Base-by-base conservation (phyloP, 2,113 vertebrate genomes). In the Rafetus swinhoei region DNA sequence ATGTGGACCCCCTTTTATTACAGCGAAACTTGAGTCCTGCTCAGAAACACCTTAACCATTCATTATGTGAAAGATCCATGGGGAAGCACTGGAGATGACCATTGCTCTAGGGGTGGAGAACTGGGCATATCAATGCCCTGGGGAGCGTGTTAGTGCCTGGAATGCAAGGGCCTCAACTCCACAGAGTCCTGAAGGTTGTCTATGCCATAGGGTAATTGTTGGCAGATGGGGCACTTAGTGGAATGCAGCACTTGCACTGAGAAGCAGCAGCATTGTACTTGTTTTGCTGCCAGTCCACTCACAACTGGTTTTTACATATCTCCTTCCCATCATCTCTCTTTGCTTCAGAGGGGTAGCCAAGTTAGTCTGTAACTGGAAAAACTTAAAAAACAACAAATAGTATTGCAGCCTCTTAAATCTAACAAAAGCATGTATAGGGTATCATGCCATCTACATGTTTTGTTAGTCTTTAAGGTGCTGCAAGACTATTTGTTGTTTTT, bases 1-100 rank as follows among this genome's bases (percentile, higher is more conserved):
- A 12, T 54, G 7, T 54, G 53, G 53, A 54, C 53, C 10, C 45
- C 53, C 10, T 2, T 54, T 54, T 54, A 54, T 45, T 54, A 54
- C 14, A 54, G 14, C 10, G 53, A 54, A 54, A 54, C 14, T 54
- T 54, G 53, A 54, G 53, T 54, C 10, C 53, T 54, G 53, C 53
- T 54, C 14, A 54, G 10, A 54, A 12, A 54, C 10, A 10, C 53
- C 53, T 54, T 54, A 54, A 54, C 53, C 53, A 54, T 12, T 54
- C 53, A 9, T 54, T 54, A 54, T 54, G 0, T 0, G 14, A 19
- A 3, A 15, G 13, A 32, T 16, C 60, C 29, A 32, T 14, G 6
- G 29, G 60, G 29, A 32, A 65, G 27, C 60, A 32, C 13, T 19
- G 7, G 29, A 62, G 60, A 62, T 2, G 7, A 65, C 32, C 60